Conservation (phyloP, 1,140 invertebrate species). For the Nephila pilipes region DNA sequence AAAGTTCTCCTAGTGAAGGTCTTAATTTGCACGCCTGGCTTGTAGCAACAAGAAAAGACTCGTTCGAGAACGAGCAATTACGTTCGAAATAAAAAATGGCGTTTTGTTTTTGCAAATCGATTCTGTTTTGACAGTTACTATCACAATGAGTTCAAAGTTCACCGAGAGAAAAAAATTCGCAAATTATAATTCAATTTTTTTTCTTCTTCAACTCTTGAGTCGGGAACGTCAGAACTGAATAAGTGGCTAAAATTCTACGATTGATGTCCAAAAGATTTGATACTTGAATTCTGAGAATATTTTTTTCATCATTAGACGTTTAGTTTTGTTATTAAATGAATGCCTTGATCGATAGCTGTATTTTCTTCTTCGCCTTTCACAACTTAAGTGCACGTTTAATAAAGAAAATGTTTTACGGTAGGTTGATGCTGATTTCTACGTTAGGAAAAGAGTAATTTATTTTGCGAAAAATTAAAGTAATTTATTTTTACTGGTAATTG, state of each 20-base stretch:
- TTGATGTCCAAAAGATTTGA: not conserved
- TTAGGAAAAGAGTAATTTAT: too few relatives aligned
- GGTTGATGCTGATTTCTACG: too few relatives aligned
- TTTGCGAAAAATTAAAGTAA: too few relatives aligned
- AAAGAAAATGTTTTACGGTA: too few relatives aligned
- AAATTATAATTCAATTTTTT: not conserved
- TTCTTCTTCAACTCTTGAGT: not conserved
- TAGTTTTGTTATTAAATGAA: too few relatives aligned
- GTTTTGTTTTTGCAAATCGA: not conserved
- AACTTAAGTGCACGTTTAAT: too few relatives aligned
- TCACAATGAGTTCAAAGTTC: constrained; percentile 1
- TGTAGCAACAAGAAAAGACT: not conserved
- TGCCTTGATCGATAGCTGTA: too few relatives aligned
- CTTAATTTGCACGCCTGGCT: not conserved
- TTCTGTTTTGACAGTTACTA: not conserved
- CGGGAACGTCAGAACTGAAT: not conserved
- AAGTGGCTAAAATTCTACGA: not conserved
- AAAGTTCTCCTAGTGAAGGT: not conserved
- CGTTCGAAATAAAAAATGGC: not conserved
- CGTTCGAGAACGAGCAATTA: not conserved
- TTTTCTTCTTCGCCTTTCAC: too few relatives aligned
- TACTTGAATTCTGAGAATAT: not conserved
- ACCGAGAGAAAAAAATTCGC: not conserved
- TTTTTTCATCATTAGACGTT: too few relatives aligned
- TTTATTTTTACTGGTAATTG: too few relatives aligned